These are phyloP conservation scores for Vultur gryphus DNA, from an alignment of 2,797 vertebrate species.

Conservation along the genomic window DNA sequence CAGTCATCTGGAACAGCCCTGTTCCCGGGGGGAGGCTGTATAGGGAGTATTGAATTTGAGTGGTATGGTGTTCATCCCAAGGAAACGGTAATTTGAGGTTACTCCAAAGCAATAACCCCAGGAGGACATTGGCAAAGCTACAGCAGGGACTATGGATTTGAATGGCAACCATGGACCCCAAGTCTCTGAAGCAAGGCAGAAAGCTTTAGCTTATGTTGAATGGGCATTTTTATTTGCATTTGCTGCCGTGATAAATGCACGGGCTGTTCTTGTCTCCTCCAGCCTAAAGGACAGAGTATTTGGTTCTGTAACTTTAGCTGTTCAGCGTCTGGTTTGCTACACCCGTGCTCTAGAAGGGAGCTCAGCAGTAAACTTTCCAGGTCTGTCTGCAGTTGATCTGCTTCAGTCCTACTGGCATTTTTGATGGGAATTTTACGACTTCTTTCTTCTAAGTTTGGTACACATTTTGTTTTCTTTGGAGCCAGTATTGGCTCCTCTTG, in stretches of 20 bases:
- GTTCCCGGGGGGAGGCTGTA: background rate
- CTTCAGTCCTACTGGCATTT: slow-evolving; percentile 45
- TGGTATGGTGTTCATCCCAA: background rate
- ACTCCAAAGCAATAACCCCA: background rate
- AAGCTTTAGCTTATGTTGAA: background rate
- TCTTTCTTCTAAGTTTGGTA: slow-evolving; percentile 22
- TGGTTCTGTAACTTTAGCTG: slow-evolving; percentile 18
- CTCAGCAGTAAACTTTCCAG: slow-evolving; percentile 9
- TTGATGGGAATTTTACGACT: slow-evolving; percentile 44
- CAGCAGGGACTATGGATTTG: background rate
- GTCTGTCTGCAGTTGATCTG: slow-evolving; percentile 24
- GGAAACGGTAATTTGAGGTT: background rate
- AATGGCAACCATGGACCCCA: background rate
- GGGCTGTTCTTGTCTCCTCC: background rate
- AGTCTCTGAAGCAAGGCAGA: background rate
- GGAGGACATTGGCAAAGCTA: background rate
- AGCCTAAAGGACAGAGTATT: background rate
- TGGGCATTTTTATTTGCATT: background rate
- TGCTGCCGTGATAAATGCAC: background rate
- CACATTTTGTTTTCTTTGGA: slow-evolving; percentile 54
- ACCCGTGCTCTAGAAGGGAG: background rate
- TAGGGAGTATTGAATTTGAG: background rate
- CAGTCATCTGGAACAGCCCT: background rate
- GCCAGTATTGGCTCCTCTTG: slow-evolving; percentile 1
- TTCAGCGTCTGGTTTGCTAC: background rate